Percentiles rank a stretch among this genome's conserved stretches.
phyloP scores from a whole-genome alignment of 1,140 invertebrate genomes.

The Hydropsyche tenuis region DNA sequence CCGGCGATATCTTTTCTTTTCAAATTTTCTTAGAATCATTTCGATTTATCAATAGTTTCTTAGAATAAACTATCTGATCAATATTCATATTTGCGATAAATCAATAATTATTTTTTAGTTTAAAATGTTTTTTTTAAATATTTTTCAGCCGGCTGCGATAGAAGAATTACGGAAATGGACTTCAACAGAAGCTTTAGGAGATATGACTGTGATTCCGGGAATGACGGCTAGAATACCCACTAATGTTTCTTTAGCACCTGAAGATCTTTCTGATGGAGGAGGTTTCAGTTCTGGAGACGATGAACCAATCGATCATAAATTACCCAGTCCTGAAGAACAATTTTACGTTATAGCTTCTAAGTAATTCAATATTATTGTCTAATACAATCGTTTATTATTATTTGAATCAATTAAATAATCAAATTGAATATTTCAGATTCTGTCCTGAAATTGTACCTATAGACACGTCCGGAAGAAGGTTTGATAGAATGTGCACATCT shows the following conservation, averaged over 20 bases:
- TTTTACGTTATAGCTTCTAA: conserved; percentile 78
- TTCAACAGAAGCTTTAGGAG: conserved; percentile 80
- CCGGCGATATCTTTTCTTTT: no score
- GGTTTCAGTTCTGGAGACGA: conserved; percentile 65
- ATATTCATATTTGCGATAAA: no score
- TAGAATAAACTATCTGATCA: no score
- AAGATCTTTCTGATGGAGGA: conserved; percentile 61
- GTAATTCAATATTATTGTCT: conserved; percentile 62
- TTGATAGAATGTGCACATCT: conserved; percentile 84
- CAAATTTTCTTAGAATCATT: no score
- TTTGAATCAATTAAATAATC: background rate
- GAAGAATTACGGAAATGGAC: conserved; percentile 84
- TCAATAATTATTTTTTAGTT: no score
- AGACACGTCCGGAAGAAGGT: conserved; percentile 83
- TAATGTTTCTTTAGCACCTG: conserved; percentile 60
- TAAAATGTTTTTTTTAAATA: background rate
- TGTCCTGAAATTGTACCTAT: conserved; percentile 85
- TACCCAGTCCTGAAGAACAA: conserved; percentile 84
- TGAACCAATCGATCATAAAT: conserved; percentile 77
- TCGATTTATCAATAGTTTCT: no score
- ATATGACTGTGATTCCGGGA: conserved; percentile 79
- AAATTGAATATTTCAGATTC: conserved; percentile 67
- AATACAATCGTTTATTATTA: background rate
- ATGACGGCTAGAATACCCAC: conserved; percentile 67
- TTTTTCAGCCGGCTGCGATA: conserved; percentile 76